Conservation (phyloP, 2,797 vertebrate genomes). For the Acomys russatus region DNA sequence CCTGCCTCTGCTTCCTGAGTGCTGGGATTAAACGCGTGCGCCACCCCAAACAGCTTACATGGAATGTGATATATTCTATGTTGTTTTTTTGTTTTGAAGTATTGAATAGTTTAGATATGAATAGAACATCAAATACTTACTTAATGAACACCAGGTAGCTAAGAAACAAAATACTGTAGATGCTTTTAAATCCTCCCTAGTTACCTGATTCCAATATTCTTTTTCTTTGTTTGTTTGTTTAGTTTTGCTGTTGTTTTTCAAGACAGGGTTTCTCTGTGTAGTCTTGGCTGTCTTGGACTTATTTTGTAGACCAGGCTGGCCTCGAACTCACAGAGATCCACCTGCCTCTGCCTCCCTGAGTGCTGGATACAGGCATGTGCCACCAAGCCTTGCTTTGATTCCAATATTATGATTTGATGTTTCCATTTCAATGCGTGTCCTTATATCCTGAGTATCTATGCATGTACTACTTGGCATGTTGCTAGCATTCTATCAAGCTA, state of each 20-base stretch:
- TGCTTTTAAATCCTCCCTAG: neutral
- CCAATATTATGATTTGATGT: neutral
- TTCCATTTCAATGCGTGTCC: neutral
- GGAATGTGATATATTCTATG: neutral
- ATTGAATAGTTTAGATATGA: slow-evolving; percentile 23
- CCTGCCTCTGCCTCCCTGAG: too few relatives aligned
- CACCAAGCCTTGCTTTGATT: neutral
- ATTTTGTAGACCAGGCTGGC: too few relatives aligned
- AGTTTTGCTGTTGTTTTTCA: too few relatives aligned
- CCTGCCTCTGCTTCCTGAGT: neutral
- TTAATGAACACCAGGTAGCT: neutral
- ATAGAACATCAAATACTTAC: neutral
- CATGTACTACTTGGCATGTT: neutral
- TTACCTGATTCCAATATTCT: neutral
- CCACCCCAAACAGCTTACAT: neutral
- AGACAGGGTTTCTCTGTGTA: too few relatives aligned
- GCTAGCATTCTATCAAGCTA: neutral
- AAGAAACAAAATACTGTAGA: neutral
- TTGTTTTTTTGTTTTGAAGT: neutral
- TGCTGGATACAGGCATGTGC: too few relatives aligned
- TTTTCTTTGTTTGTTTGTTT: too few relatives aligned
- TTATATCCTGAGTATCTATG: neutral
- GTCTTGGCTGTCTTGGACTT: too few relatives aligned
- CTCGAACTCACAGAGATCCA: too few relatives aligned
- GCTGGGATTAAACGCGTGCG: neutral